phyloP scores from a whole-genome alignment of 2,113 vertebrate genomes.

The Columba janthina region DNA sequence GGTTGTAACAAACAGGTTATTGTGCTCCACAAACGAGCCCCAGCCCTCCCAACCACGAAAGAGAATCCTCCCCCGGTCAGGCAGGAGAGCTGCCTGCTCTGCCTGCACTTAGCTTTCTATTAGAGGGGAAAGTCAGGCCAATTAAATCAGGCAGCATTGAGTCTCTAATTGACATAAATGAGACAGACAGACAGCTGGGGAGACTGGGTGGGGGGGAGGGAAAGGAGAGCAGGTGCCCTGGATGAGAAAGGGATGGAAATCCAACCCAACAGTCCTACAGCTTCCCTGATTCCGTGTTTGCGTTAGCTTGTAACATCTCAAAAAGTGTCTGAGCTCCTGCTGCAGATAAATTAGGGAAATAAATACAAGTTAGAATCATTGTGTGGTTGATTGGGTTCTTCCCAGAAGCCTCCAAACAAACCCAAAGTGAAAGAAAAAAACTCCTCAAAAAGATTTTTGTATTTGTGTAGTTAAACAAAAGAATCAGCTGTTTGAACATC shows the following conservation, averaged over 20 bases:
- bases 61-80: conserved; percentile 10
- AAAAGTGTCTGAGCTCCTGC: neutral
- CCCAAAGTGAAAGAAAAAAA: neutral
- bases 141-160: conserved; percentile 75
- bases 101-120: conserved; percentile 20
- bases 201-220: conserved; percentile 35
- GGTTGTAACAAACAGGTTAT: conserved; percentile 52
- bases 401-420: neutral
- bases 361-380: neutral
- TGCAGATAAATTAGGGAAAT: neutral
- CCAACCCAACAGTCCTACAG: neutral
- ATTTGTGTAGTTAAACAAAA: neutral
- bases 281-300: conserved; percentile 8
- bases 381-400: neutral
- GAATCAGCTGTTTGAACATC: neutral
- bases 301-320: neutral
- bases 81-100: neutral
- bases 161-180: conserved; percentile 80
- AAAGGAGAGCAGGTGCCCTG: conserved; percentile 70
- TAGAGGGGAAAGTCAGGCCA: conserved; percentile 69
- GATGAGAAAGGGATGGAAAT: conserved; percentile 62
- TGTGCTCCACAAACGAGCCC: neutral
- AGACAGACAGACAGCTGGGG: conserved; percentile 77
- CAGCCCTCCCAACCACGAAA: neutral
- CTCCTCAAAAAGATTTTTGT: neutral